Evolutionary conservation across 2,113 vertebrate genomes (phyloP).

Genomic region (Suricata suricatta): DNA sequence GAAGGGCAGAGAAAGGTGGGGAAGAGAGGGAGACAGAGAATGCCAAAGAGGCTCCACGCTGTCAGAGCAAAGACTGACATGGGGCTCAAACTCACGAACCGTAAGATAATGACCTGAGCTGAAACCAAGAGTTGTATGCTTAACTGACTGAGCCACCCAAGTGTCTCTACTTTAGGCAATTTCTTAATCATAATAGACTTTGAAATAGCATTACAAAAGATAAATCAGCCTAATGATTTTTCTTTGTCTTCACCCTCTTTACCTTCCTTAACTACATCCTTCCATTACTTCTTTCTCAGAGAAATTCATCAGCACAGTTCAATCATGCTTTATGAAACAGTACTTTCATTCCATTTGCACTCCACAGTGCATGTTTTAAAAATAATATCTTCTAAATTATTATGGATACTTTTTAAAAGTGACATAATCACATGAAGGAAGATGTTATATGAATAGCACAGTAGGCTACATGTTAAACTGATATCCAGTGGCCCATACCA

Average conservation of each 20-base stretch:
- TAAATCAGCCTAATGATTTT: not conserved
- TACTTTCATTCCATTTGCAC: not conserved
- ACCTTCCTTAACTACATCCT: not conserved
- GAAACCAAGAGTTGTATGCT: too few relatives aligned
- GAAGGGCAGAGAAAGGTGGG: too few relatives aligned
- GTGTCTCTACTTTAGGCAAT: not conserved
- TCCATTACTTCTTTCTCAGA: not conserved
- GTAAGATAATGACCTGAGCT: too few relatives aligned
- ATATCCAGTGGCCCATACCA: not conserved
- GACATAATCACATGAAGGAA: not conserved
- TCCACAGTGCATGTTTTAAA: not conserved
- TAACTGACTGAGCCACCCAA: too few relatives aligned
- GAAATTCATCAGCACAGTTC: not conserved
- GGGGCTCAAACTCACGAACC: too few relatives aligned
- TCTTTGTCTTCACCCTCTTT: not conserved
- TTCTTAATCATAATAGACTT: not conserved
- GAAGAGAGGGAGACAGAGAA: too few relatives aligned
- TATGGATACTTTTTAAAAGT: not conserved
- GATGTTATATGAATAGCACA: not conserved
- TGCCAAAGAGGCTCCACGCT: too few relatives aligned
- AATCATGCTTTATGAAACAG: not conserved
- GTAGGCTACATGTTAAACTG: not conserved
- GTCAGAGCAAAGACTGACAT: too few relatives aligned
- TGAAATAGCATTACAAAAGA: not conserved
- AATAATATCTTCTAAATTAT: not conserved